A percentile compares a stretch with the other conserved stretches of the same genome.
These are phyloP conservation scores for Istiophorus platypterus DNA, from an alignment of 2,113 vertebrate species.

Conservation along the genomic window DNA sequence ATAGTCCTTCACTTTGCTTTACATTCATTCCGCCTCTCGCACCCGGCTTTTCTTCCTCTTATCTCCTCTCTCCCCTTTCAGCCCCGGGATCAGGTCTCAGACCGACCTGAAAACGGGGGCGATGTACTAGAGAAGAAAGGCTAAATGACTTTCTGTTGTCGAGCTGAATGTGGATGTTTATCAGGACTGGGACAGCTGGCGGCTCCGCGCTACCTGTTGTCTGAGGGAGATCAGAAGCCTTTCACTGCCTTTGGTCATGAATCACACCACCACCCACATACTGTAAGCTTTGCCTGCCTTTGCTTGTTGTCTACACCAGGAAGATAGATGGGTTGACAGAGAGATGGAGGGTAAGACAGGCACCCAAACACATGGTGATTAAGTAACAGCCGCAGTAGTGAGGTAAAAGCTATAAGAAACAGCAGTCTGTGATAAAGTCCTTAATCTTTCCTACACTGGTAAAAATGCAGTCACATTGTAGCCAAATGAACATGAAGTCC, in stretches of 20 bases:
- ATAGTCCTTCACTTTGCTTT: conserved; percentile 43
- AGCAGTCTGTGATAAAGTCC: neutral
- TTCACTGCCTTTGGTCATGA: conserved; percentile 37
- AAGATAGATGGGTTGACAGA: conserved; percentile 8
- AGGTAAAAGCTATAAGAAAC: neutral
- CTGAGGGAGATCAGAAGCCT: conserved; percentile 44
- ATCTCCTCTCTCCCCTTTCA: conserved; percentile 54
- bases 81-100: conserved; percentile 40
- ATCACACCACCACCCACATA: conserved; percentile 23
- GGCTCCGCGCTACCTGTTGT: conserved; percentile 37
- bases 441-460: neutral
- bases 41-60: conserved; percentile 33
- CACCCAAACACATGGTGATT: too few relatives aligned
- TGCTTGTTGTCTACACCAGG: neutral
- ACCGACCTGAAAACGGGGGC: conserved; percentile 20
- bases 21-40: conserved; percentile 20
- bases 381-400: neutral
- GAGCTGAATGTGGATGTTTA: conserved; percentile 66
- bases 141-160: conserved; percentile 67
- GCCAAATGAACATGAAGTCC: neutral
- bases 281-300: conserved; percentile 4
- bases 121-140: conserved; percentile 49
- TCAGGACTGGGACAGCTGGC: conserved; percentile 45
- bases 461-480: too few relatives aligned
- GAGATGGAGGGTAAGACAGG: conserved; percentile 1